phyloP scores from a whole-genome alignment of 2,888 invertebrate species.

The Spodoptera picta region DNA sequence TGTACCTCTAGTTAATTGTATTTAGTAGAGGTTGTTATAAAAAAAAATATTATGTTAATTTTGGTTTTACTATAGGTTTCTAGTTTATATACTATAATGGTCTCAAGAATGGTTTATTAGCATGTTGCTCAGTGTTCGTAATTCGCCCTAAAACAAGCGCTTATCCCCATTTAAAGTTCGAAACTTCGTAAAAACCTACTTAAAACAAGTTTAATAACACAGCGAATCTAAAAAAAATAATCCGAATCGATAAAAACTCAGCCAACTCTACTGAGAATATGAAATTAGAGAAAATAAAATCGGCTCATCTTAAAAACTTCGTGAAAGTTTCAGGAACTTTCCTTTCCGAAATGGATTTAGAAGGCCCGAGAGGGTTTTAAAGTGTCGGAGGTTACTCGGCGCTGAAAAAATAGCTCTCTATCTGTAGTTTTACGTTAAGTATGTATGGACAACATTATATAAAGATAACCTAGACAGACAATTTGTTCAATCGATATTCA shows the following conservation, averaged over 20 bases:
- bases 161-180: constrained; percentile 16
- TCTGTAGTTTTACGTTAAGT: constrained; percentile 9
- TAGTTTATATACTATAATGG: too few relatives aligned
- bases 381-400: constrained; percentile 42
- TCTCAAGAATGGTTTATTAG: too few relatives aligned
- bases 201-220: constrained; percentile 35
- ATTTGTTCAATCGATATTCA: too few relatives aligned
- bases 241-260: constrained; percentile 38
- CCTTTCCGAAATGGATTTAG: constrained; percentile 57
- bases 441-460: too few relatives aligned
- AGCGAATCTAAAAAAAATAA: constrained; percentile 35
- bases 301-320: constrained; percentile 48
- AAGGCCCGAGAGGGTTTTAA: constrained; percentile 47
- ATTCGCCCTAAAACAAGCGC: not conserved
- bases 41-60: too few relatives aligned
- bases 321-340: constrained; percentile 55
- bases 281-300: constrained; percentile 60
- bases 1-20: too few relatives aligned
- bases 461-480: too few relatives aligned
- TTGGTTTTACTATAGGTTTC: too few relatives aligned
- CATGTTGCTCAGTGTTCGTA: too few relatives aligned
- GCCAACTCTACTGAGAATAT: constrained; percentile 51
- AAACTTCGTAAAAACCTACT: constrained; percentile 42
- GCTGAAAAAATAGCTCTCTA: constrained; percentile 28
- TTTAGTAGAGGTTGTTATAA: too few relatives aligned